phyloP scores from a whole-genome alignment of 2,797 vertebrate genomes.

The Channa striata region DNA sequence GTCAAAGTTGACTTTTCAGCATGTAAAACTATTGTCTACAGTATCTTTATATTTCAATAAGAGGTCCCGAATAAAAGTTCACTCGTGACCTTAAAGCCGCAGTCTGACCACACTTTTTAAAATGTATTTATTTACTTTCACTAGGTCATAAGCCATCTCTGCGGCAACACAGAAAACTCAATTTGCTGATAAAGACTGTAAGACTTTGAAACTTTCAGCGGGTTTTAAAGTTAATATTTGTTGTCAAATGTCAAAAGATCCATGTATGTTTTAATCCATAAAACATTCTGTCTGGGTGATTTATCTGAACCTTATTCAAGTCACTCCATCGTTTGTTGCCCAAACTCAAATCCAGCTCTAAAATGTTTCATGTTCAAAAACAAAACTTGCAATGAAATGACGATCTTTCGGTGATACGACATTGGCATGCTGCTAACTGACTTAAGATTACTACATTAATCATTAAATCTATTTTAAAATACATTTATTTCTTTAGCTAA shows the following conservation, averaged over 20 bases:
- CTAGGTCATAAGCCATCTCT: constrained; percentile 7
- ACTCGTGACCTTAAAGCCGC: not conserved
- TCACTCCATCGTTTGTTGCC: not conserved
- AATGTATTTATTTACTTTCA: not conserved
- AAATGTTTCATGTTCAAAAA: not conserved
- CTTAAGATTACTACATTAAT: not conserved
- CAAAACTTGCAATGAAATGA: not conserved
- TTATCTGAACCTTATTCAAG: not conserved
- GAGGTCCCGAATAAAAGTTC: not conserved
- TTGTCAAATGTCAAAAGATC: not conserved
- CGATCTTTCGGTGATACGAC: too few species aligned
- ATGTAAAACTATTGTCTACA: too few species aligned
- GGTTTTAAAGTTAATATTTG: not conserved
- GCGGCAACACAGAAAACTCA: not conserved
- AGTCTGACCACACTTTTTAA: not conserved
- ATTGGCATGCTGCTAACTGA: too few species aligned
- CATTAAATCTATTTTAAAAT: not conserved
- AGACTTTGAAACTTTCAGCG: constrained; percentile 8
- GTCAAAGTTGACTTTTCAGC: not conserved
- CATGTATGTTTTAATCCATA: not conserved
- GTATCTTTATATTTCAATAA: not conserved
- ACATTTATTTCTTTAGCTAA: not conserved
- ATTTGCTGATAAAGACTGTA: not conserved
- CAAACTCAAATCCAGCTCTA: not conserved
- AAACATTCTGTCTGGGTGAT: not conserved